A percentile compares a stretch with the other conserved stretches of the same genome.
These are phyloP conservation scores for Sandelia bainsii DNA, from an alignment of 2,797 vertebrate species.

Conservation along the genomic window DNA sequence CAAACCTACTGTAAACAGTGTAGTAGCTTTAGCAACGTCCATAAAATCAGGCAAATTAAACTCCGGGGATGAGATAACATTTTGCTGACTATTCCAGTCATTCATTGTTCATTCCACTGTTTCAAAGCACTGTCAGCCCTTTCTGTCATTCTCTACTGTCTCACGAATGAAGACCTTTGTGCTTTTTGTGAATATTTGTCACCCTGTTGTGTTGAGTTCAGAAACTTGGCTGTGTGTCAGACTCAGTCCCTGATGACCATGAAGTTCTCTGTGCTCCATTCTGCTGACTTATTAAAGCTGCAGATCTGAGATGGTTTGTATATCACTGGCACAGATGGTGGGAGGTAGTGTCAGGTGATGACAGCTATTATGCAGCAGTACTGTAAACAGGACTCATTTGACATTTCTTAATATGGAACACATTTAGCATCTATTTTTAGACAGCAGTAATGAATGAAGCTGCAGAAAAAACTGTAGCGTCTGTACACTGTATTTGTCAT, in stretches of 20 bases:
- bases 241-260: constrained; percentile 53
- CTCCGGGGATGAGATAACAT: constrained; percentile 33
- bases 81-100: constrained; percentile 28
- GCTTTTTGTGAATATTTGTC: constrained; percentile 47
- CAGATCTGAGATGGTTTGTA: constrained; percentile 47
- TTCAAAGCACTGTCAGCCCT: constrained; percentile 23
- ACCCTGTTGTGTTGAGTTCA: constrained; percentile 36
- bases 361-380: constrained; percentile 16
- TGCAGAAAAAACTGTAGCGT: neutral
- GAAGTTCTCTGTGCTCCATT: constrained; percentile 44
- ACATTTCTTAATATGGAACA: neutral
- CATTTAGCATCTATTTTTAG: too few relatives aligned
- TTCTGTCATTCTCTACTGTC: constrained; percentile 11
- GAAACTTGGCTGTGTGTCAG: constrained; percentile 53
- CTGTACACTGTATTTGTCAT: neutral
- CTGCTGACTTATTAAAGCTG: constrained; percentile 69
- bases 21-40: constrained; percentile 37
- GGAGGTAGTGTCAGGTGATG: constrained; percentile 49
- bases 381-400: constrained; percentile 1
- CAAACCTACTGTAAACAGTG: constrained; percentile 18
- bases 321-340: constrained; percentile 57
- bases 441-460: too few relatives aligned
- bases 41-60: constrained; percentile 42
- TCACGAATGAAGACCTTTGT: constrained; percentile 46
- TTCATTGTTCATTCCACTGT: constrained; percentile 19